Evolutionary conservation across 2,888 invertebrate genomes (phyloP).

Genomic region (Rhynchonema sp.): DNA sequence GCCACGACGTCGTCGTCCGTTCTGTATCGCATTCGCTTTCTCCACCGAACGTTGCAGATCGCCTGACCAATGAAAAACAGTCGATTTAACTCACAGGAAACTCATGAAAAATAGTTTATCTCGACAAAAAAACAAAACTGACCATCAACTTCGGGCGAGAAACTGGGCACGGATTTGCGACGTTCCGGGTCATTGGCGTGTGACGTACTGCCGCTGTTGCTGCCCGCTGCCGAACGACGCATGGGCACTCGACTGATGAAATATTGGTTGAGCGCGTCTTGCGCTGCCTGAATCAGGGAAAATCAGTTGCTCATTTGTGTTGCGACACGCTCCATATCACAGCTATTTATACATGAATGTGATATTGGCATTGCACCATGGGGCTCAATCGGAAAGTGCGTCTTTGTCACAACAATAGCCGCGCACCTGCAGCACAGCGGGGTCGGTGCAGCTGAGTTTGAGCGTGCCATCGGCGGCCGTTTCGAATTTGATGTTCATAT

Average conservation of each 20-base stretch:
- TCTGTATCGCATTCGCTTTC: neutral
- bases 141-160: neutral
- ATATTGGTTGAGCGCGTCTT: conserved; percentile 19
- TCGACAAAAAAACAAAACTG: no score
- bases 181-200: conserved; percentile 11
- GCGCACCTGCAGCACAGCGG: conserved; percentile 14
- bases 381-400: neutral
- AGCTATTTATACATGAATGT: no score
- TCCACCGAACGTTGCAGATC: no score
- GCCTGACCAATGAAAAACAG: no score
- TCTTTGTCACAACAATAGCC: neutral
- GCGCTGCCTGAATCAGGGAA: conserved; percentile 14
- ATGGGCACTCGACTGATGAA: conserved; percentile 14
- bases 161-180: conserved; percentile 19
- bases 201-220: neutral
- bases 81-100: no score
- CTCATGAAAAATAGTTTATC: no score
- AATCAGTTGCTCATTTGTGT: neutral
- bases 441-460: conserved; percentile 19
- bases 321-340: no score
- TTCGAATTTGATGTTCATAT: conserved; percentile 16
- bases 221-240: neutral
- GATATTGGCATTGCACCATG: no score
- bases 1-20: neutral
- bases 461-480: conserved; percentile 18